phyloP scores from a whole-genome alignment of 2,888 invertebrate genomes.

The Odontomyia ornata region DNA sequence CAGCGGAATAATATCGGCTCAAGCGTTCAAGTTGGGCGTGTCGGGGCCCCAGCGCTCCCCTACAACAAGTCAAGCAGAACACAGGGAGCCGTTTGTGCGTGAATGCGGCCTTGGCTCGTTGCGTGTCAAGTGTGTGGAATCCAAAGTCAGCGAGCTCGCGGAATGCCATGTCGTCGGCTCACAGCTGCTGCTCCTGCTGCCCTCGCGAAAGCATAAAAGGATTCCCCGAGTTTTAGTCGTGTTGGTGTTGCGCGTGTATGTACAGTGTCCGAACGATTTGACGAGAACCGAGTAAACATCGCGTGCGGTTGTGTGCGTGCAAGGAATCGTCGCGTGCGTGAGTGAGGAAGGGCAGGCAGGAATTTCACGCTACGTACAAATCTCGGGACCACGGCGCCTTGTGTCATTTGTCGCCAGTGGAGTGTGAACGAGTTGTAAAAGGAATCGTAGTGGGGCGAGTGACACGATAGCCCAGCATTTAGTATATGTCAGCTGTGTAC shows the following conservation, averaged over 20 bases:
- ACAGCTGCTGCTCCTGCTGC: constrained; percentile 16
- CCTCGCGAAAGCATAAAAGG: constrained; percentile 21
- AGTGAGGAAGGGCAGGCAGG: not conserved
- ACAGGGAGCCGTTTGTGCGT: constrained; percentile 23
- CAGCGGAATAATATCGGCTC: constrained; percentile 1
- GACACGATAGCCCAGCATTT: not conserved
- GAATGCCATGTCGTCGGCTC: constrained; percentile 6
- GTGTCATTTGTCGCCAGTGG: constrained; percentile 10
- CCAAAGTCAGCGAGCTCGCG: not conserved
- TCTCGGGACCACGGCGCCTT: not conserved
- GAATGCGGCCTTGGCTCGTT: not conserved
- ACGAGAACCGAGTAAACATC: not conserved
- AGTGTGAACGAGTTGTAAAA: constrained; percentile 18
- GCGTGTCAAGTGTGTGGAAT: not conserved
- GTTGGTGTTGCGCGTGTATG: not conserved
- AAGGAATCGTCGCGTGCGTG: constrained; percentile 7
- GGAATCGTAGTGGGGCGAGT: constrained; percentile 4
- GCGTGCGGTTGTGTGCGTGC: constrained; percentile 22
- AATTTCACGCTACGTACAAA: not conserved
- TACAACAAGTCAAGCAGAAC: not conserved
- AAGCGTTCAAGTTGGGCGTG: constrained; percentile 28
- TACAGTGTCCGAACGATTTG: not conserved
- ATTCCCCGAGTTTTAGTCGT: constrained; percentile 29
- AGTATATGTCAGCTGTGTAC: not conserved
- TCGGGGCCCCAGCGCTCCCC: not conserved